Evolutionary conservation across 2,797 vertebrate genomes (phyloP), one percentile per base, ranked within the genome.

Genomic region (Pseudomugil gertrudae): DNA sequence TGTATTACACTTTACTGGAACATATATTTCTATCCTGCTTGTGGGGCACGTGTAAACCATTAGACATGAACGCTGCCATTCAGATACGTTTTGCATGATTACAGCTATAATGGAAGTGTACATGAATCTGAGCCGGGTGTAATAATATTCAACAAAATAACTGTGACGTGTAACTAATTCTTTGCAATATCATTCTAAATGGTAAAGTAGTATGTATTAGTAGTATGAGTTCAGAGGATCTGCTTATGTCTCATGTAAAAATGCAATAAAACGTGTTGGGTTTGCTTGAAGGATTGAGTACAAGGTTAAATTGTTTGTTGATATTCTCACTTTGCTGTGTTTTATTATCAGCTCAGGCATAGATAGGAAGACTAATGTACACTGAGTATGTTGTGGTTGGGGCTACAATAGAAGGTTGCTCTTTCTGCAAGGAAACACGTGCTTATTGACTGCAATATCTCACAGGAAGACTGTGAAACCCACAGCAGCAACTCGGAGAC

Each of bases 1-100:
- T 77, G 69, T 27, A 35, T 23, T 48, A 35, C 6, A 27, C 55
- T 63, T 66, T 66, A 63, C 62, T 35, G 48, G 43, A 61, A 52
- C 30, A 59, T 60, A 60, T 63, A 24, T 9, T 63, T 69, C 71
- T 58, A 29, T 26, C 52, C 75, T 35, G 72, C 69, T 51, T 9
- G 2, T 32, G 40, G 55, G 32, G 21, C 72, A 33, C 29, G 43
- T 7, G 47, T 53, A 26, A 40, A 26, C 38, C n/a, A 13, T 47
- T 36, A 51, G 50, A 45, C 2, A 21, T 45, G n/a, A 45, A 17
- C 43, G n/a, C 38, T 40, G 38, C 17, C 38, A 40, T 40, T 40
- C 17, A 38, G 15, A 38, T 38, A 11, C 3, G 4, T 38, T 36
- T 38, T 38, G 4, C 15, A 50, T 50, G 11, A 5, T 9, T 10